Conservation (phyloP, 2,888 invertebrate genomes). For the Megalurothrips usitatus region DNA sequence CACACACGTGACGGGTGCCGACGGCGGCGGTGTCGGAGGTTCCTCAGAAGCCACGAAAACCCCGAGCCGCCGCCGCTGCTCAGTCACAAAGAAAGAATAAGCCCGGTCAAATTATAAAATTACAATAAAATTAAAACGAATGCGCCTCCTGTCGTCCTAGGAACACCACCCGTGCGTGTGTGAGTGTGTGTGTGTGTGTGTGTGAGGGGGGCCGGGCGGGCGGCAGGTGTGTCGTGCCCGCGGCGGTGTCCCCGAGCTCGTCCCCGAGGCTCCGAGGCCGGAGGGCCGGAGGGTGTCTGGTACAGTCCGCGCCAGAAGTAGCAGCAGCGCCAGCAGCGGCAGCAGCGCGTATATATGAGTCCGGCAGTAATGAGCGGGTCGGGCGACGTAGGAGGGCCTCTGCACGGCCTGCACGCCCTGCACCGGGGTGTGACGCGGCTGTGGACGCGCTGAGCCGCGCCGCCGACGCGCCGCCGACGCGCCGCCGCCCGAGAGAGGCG, state of each 20-base stretch:
- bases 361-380: too few species aligned
- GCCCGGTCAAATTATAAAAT: conserved; percentile 22
- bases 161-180: neutral
- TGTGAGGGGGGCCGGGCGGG: neutral
- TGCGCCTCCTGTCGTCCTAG: neutral
- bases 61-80: neutral
- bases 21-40: neutral
- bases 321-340: too few species aligned
- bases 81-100: conserved; percentile 25
- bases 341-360: too few species aligned
- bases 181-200: neutral
- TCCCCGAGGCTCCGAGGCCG: too few species aligned
- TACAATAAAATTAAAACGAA: conserved; percentile 27
- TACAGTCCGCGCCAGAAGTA: too few species aligned
- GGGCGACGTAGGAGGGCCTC: too few species aligned
- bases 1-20: neutral
- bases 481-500: too few species aligned
- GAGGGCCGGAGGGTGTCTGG: too few species aligned
- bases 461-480: too few species aligned
- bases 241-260: too few species aligned
- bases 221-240: neutral
- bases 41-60: neutral
- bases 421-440: too few species aligned
- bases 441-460: neutral
- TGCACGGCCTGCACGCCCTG: too few species aligned